phyloP scores from a whole-genome alignment of 2,797 vertebrate genomes.

The Ctenochaetus hawaiiensis region DNA sequence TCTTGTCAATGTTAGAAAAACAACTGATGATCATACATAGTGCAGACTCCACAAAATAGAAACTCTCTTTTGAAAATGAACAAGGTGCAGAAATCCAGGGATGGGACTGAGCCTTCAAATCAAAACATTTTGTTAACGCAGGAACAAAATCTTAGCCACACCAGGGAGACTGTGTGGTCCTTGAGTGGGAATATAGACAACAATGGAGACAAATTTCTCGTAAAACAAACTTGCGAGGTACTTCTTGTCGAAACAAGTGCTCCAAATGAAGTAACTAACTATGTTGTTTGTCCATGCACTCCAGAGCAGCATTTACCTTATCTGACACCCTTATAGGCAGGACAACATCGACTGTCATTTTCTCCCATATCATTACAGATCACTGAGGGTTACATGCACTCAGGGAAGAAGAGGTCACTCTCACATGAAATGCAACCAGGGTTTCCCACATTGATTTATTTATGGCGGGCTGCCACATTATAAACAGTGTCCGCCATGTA shows the following conservation, averaged over 20 bases:
- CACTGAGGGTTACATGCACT: no score
- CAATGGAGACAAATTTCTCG: neutral
- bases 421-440: no score
- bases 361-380: no score
- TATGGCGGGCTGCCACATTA: no score
- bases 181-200: conserved; percentile 11
- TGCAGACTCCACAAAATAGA: conserved; percentile 23
- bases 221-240: neutral
- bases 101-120: conserved; percentile 26
- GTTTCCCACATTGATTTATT: no score
- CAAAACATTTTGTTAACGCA: conserved; percentile 32
- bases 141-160: conserved; percentile 12
- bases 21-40: neutral
- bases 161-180: conserved; percentile 36
- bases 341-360: no score
- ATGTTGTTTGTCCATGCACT: no score
- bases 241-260: neutral
- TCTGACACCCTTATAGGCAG: no score
- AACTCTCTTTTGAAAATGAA: conserved; percentile 30
- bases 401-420: no score
- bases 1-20: conserved; percentile 21
- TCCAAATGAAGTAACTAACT: neutral
- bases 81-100: conserved; percentile 18
- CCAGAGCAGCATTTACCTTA: no score
- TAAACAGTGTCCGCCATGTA: no score